Evolutionary conservation across 1,140 invertebrate species (phyloP).

Genomic region (Halesus radiatus): DNA sequence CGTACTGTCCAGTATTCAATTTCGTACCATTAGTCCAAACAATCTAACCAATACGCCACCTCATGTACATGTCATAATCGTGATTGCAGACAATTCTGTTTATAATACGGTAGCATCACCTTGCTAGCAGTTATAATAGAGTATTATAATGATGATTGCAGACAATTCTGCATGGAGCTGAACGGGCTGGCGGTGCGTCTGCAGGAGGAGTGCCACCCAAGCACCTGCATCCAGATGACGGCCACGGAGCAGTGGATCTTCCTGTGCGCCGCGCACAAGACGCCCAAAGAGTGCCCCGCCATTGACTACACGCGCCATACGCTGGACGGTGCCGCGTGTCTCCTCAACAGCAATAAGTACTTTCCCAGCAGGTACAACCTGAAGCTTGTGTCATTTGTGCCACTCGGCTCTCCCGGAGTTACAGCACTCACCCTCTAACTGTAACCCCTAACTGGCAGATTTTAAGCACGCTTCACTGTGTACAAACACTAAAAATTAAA

Average conservation of each 20-base stretch:
- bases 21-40: no score
- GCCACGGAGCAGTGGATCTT: conserved; percentile 99
- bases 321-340: conserved; percentile 97
- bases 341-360: conserved; percentile 99
- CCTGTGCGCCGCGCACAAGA: conserved; percentile 99
- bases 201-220: conserved; percentile 95
- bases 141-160: conserved; percentile 63
- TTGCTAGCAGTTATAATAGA: no score
- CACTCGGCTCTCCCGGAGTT: conserved; percentile 1
- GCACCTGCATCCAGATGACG: conserved; percentile 99
- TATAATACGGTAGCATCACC: no score
- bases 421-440: not conserved
- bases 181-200: conserved; percentile 96
- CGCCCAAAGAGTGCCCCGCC: conserved; percentile 99
- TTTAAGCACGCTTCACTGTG: no score
- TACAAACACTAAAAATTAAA: no score
- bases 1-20: no score
- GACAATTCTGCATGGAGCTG: conserved; percentile 99
- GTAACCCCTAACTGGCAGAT: not conserved
- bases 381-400: conserved; percentile 22
- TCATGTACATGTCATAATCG: no score
- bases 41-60: no score
- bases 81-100: no score
- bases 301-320: conserved; percentile 99
- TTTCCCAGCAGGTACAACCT: conserved; percentile 93